Evolutionary conservation across 92 coral and sea anemone genomes (phyloP).

Genomic region (Metridium senile): DNA sequence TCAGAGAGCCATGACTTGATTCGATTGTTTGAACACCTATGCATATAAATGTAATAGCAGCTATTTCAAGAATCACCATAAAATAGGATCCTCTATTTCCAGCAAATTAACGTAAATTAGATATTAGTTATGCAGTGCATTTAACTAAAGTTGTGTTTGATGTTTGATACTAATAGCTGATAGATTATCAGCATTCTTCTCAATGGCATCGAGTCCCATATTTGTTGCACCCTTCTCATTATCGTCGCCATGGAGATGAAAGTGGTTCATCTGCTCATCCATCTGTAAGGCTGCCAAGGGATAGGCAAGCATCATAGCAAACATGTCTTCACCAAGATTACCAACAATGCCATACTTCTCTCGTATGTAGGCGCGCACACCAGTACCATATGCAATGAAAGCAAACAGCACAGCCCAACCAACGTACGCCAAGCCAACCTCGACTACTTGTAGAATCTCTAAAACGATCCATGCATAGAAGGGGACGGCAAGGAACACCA

Average conservation of each 20-base stretch:
- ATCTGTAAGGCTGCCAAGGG: slow-evolving; percentile 78
- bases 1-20: no score
- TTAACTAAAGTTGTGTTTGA: no score
- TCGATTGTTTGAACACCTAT: no score
- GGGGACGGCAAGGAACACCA: slow-evolving; percentile 64
- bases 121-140: no score
- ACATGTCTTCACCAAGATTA: slow-evolving; percentile 70
- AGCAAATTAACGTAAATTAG: not conserved
- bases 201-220: not conserved
- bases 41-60: no score
- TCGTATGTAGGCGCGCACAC: slow-evolving; percentile 59
- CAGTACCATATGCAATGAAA: slow-evolving; percentile 71
- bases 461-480: slow-evolving; percentile 70
- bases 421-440: slow-evolving; percentile 66
- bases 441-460: slow-evolving; percentile 50
- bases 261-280: slow-evolving; percentile 42
- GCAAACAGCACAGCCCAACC: slow-evolving; percentile 81
- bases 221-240: not conserved
- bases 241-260: not conserved
- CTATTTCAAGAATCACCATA: no score
- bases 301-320: slow-evolving; percentile 61
- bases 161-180: no score
- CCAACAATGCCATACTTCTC: slow-evolving; percentile 70
- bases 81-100: not conserved
- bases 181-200: no score